These are phyloP conservation scores for Toxotes jaculatrix DNA, from an alignment of 2,113 vertebrate genomes.

Conservation along the genomic window DNA sequence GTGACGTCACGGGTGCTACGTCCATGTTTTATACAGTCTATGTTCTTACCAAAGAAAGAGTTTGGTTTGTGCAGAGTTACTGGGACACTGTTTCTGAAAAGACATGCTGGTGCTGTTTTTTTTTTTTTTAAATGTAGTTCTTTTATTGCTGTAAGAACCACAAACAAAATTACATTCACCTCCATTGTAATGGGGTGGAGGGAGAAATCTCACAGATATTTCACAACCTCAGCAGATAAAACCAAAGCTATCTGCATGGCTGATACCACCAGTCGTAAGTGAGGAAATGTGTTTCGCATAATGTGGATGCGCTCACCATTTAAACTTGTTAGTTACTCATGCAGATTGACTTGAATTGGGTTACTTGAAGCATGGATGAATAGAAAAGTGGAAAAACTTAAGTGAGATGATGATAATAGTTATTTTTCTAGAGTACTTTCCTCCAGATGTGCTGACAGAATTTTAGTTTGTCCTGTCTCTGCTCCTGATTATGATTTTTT, in stretches of 20 bases:
- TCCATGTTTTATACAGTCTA: no score
- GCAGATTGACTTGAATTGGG: constrained; percentile 42
- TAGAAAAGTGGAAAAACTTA: constrained; percentile 20
- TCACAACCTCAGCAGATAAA: constrained; percentile 15
- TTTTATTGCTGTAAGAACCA: background rate
- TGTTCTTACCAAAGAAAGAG: background rate
- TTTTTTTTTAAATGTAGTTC: background rate
- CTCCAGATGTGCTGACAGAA: constrained; percentile 56
- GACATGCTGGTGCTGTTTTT: background rate
- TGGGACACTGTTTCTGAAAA: background rate
- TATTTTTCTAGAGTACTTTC: constrained; percentile 40
- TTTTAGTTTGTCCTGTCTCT: constrained; percentile 26
- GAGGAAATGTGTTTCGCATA: constrained; percentile 9
- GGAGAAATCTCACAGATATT: constrained; percentile 12
- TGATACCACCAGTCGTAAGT: background rate
- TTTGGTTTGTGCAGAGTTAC: constrained; percentile 1
- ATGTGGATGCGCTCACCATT: constrained; percentile 29
- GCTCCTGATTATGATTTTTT: constrained; percentile 48
- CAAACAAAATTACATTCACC: constrained; percentile 14
- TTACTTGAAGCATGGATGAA: constrained; percentile 51
- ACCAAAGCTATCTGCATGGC: constrained; percentile 27
- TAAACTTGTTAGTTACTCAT: constrained; percentile 61
- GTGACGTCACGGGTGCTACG: no score
- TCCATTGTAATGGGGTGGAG: background rate
- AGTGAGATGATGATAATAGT: constrained; percentile 42